Conservation (phyloP, 2,888 invertebrate species). For the Stratiomys singularior region DNA sequence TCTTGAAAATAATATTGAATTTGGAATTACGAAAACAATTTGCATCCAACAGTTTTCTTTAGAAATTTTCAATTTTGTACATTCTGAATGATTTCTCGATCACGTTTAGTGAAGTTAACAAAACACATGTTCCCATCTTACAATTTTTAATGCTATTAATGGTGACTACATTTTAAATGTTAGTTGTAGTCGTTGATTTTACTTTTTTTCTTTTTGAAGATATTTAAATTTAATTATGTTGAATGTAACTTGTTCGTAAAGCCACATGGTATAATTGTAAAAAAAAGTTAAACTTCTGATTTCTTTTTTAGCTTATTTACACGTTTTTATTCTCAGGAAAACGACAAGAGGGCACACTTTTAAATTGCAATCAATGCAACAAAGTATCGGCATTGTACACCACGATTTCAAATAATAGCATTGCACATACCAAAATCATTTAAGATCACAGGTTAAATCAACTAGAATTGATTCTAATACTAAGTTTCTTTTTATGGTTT, state of each 20-base stretch:
- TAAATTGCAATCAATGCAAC: too few species aligned
- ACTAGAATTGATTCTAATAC: too few species aligned
- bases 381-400: too few species aligned
- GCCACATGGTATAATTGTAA: conserved; percentile 22
- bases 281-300: conserved; percentile 27
- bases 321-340: background rate
- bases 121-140: conserved; percentile 51
- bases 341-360: too few species aligned
- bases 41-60: conserved; percentile 37
- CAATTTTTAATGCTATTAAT: background rate
- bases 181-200: background rate
- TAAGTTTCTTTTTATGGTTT: too few species aligned
- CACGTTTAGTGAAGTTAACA: conserved; percentile 6
- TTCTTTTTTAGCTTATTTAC: conserved; percentile 6
- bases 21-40: conserved; percentile 45
- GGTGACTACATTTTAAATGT: conserved; percentile 3
- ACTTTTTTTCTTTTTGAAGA: conserved; percentile 8
- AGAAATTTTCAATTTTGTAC: conserved; percentile 25
- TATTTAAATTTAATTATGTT: conserved; percentile 24
- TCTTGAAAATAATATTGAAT: conserved; percentile 23
- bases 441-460: too few species aligned
- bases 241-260: conserved; percentile 47
- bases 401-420: too few species aligned
- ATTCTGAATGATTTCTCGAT: conserved; percentile 3
- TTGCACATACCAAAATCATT: too few species aligned